Evolutionary conservation across 1,140 invertebrate genomes (phyloP), one percentile per base, ranked within the genome.

Genomic region (Aethina tumida): DNA sequence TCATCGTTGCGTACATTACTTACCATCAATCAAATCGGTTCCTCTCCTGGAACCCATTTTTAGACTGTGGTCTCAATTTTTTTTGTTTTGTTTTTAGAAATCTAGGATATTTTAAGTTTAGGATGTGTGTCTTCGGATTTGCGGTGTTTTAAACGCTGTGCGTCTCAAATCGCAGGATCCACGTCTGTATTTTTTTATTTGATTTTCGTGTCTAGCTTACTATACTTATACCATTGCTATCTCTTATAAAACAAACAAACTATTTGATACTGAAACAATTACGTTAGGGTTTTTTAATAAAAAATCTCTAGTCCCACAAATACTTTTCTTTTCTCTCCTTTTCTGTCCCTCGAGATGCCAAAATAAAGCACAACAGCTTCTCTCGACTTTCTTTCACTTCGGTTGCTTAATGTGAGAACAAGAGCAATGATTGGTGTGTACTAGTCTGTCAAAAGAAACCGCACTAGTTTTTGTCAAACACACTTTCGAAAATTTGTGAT

Each of bases 231-330:
- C 45, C 45, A 56, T 50, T 55, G 54, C 52, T 52, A 51, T 52
- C 29, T 46, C 46, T 47, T 22, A 15, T 22, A 35, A 18, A 35
- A n/a, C n/a, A n/a, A 39, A 35, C 5, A n/a, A 45, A 43, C 47
- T 46, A 57, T 56, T 56, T 53, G 50, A 55, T 53, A 55, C 51
- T 55, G 48, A 52, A 45, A 45, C 53, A 49, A 31, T 49, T 53
- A 54, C 46, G 45, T 51, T 54, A 54, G 53, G 50, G 44, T 57
- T 55, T 55, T 59, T 60, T 49, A 53, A 53, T 51, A 54, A 56
- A 53, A 58, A 56, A 55, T 53, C 50, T 59, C 59, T 61, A 61
- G 59, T 61, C 59, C 56, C 49, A 52, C 56, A 50, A 20, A 45
- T 40, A 53, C 44, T 57, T 43, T 49, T 55, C 43, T 51, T 53